Conservation (phyloP, 2,888 invertebrate species). For the Colostygia pectinataria region DNA sequence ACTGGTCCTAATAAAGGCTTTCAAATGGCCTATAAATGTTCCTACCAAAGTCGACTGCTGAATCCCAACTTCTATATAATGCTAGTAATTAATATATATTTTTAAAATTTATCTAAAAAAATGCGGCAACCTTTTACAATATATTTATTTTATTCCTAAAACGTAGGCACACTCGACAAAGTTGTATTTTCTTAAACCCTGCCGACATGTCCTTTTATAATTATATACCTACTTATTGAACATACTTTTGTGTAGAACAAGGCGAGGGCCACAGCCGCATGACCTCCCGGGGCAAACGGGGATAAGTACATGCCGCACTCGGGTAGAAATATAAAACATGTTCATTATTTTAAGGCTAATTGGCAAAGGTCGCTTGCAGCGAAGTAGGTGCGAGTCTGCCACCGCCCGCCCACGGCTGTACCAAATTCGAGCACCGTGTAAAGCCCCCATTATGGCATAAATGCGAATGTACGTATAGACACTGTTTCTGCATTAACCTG, state of each 20-base stretch:
- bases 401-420: slow-evolving; percentile 74
- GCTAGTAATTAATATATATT: too few species aligned
- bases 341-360: slow-evolving; percentile 84
- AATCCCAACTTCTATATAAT: too few species aligned
- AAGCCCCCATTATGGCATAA: slow-evolving; percentile 69
- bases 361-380: slow-evolving; percentile 80
- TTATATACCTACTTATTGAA: slow-evolving; percentile 60
- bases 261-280: slow-evolving; percentile 65
- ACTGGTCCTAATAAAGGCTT: too few species aligned
- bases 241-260: slow-evolving; percentile 61
- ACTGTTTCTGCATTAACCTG: slow-evolving; percentile 77
- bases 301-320: slow-evolving; percentile 78
- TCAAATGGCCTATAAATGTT: too few species aligned
- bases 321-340: slow-evolving; percentile 82
- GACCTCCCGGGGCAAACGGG: slow-evolving; percentile 79
- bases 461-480: slow-evolving; percentile 68
- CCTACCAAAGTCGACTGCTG: too few species aligned
- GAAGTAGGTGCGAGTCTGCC: slow-evolving; percentile 68
- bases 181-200: slow-evolving; percentile 51
- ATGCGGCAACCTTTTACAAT: too few species aligned
- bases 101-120: too few species aligned
- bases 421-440: slow-evolving; percentile 68
- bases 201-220: slow-evolving; percentile 59
- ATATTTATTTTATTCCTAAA: slow-evolving; percentile 46
- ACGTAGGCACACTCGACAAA: slow-evolving; percentile 41